Base-by-base conservation (phyloP, 2,797 vertebrate genomes). In the Epinephelus coioides region DNA sequence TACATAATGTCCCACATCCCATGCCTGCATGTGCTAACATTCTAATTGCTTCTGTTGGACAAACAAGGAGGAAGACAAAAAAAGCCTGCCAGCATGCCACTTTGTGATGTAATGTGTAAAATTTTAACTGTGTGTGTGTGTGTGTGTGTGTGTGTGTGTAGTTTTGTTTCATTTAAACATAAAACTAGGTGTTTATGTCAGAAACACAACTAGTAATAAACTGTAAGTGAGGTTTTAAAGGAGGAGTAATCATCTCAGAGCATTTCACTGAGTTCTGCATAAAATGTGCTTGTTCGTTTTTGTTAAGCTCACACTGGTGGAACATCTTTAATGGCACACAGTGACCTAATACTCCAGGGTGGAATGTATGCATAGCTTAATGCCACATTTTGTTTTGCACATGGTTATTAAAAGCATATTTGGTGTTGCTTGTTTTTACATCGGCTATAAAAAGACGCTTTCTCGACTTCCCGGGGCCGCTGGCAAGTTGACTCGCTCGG, bases 401-500 rank as follows among this genome's bases (percentile, higher is more conserved):
- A 55, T 59, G 57, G 75, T 59, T 78, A 76, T 84, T 80, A 75
- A 80, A 83, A 82, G 46, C 79, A 67, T 23, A 65, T 70, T 77
- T 53, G 69, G 50, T 55, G 61, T 43, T 66, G 76, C 70, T 83
- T 78, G 63, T 72, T 89, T 84, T 87, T 56, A 78, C 72, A 74
- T 51, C 0, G 10, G 51, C 79, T 89, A 85, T 86, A 80, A 88
- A 90, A 84, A 84, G 70, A 80, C 6, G 10, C 30, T 75, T 73
- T 84, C 54, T 77, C 23, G 21, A 77, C 73, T 83, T 88, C 68
- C 73, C 19, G 2, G 49, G 79, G 84, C 90, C 64, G 44, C 78
- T 76, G 88, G 88, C 85, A 83, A 85, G 76, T 81, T 69, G 63
- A 81, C 81, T 88, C 21, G 63, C 73, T 90, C 44, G 18, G 14